phyloP scores from a whole-genome alignment of 2,888 invertebrate genomes.

The Agrochola macilenta region DNA sequence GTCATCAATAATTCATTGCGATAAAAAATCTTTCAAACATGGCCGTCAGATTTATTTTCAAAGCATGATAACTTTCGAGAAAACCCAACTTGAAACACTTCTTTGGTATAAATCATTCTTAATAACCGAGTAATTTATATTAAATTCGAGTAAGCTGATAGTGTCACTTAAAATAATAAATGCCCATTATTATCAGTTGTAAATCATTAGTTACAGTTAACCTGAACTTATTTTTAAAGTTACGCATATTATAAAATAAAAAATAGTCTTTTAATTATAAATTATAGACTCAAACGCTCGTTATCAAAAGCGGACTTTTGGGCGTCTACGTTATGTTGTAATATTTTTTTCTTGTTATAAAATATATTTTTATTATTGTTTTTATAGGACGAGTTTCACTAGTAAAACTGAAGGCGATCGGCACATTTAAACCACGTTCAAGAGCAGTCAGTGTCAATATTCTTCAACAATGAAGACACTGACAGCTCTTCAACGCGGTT shows the following conservation, averaged over 20 bases:
- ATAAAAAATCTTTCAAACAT: neutral
- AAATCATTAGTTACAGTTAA: constrained; percentile 10
- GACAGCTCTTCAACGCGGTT: neutral
- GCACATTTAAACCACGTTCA: neutral
- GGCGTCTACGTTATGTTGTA: neutral
- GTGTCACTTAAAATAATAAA: constrained; percentile 35
- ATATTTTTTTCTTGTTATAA: neutral
- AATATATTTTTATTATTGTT: neutral
- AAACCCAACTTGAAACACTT: constrained; percentile 2
- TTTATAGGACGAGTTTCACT: neutral
- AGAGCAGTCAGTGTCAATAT: neutral
- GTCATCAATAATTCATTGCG: neutral
- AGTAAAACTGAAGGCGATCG: neutral
- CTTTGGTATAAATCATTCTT: constrained; percentile 22
- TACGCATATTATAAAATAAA: neutral
- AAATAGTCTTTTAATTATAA: neutral
- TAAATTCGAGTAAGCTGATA: constrained; percentile 18
- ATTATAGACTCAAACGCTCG: neutral
- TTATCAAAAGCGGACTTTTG: constrained; percentile 5
- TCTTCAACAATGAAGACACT: neutral
- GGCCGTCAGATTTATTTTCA: neutral
- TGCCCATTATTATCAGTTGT: constrained; percentile 16
- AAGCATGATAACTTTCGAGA: neutral
- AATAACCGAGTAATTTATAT: constrained; percentile 30
- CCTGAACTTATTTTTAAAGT: neutral